Base-by-base conservation (phyloP, 2,797 vertebrate species). In the Harpagifer antarcticus region DNA sequence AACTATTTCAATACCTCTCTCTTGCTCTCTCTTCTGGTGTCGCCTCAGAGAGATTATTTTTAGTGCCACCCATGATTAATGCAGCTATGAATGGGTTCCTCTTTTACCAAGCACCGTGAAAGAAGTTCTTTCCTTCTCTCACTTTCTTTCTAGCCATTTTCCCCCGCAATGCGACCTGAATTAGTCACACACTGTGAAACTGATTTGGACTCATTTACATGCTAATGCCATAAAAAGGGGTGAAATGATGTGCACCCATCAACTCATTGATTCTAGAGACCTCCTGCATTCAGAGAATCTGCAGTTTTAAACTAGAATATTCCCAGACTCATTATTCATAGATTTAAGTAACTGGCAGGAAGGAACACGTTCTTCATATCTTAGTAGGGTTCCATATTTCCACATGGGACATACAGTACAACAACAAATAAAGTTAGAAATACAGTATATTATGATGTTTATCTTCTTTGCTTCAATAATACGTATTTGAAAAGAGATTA, bases 161-260 rank as follows among this genome's bases (percentile, higher is more conserved):
- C 81, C 85, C 49, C 76, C 43, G 76, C 76, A 82, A 84, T 76
- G 76, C 83, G 82, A 76, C 82, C 87, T 71, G 73, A 87, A 91
- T 91, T 84, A 79, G 76, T 78, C 85, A 69, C 60, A 66, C 71
- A 85, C 77, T 83, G 85, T 81, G 84, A 90, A 93, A 91, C 86
- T 86, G 89, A 92, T 92, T 92, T 87, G 55, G 79, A 76, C 83
- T 92, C 86, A 91, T 94, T 92, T 92, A 83, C 88, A 93, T 91
- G 84, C 82, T 86, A 90, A 90, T 89, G 74, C 72, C 54, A 79
- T 81, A 75, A 84, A 84, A 70, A 86, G 83, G 85, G 81, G 78
- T 84, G 53, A 85, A 86, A 82, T 72, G 57, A 70, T 76, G 74
- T 71, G 70, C 54, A 61, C 19, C 59, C 61, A 82, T 81, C 87